Evolutionary conservation across 2,888 invertebrate species (phyloP).

Genomic region (Agrenia bidenticulata): DNA sequence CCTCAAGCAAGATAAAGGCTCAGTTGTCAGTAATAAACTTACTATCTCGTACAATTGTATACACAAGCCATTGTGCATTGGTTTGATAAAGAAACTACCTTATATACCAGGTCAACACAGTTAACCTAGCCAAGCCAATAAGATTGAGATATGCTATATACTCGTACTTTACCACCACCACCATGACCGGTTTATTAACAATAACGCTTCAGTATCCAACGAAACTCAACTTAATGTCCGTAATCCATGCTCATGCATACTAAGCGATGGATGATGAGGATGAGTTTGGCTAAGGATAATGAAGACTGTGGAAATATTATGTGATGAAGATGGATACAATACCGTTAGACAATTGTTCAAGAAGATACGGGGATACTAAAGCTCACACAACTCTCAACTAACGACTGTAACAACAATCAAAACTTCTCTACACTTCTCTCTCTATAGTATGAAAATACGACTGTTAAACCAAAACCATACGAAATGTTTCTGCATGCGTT

Average conservation of each 20-base stretch:
- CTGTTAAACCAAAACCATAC: not conserved
- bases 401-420: too few relatives aligned
- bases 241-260: slow-evolving; percentile 15
- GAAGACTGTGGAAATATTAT: slow-evolving; percentile 34
- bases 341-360: slow-evolving; percentile 28
- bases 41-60: too few relatives aligned
- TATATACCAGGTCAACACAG: too few relatives aligned
- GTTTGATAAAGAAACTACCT: too few relatives aligned
- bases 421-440: too few relatives aligned
- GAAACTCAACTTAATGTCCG: slow-evolving; percentile 22
- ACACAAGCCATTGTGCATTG: too few relatives aligned
- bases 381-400: too few relatives aligned
- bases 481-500: not conserved
- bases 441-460: too few relatives aligned
- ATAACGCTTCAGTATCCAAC: slow-evolving; percentile 10
- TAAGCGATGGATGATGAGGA: slow-evolving; percentile 21
- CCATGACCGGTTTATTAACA: slow-evolving; percentile 8
- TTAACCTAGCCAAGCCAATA: too few relatives aligned
- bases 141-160: not conserved
- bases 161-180: not conserved
- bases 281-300: slow-evolving; percentile 19
- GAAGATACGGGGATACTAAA: not conserved
- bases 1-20: too few relatives aligned
- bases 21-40: too few relatives aligned
- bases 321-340: slow-evolving; percentile 30